These are phyloP conservation scores for Carposina sasakii DNA, from an alignment of 1,140 invertebrate genomes.

Conservation along the genomic window DNA sequence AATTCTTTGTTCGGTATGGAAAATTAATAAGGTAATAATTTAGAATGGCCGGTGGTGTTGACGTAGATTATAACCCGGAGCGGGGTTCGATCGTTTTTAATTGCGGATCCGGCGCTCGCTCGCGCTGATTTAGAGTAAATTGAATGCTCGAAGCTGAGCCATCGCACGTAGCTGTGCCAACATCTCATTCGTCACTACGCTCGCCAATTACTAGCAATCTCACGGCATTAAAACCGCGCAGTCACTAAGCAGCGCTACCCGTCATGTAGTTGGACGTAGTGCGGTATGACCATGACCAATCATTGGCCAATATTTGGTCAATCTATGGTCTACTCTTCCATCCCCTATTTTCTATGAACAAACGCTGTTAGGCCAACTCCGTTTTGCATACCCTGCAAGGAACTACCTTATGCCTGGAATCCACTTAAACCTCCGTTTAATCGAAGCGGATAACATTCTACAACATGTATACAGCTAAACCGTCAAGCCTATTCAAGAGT, in stretches of 20 bases:
- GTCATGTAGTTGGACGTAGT: too few species aligned
- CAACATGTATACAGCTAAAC: background rate
- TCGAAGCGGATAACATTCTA: background rate
- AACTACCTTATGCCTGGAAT: slow-evolving; percentile 29
- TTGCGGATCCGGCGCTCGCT: slow-evolving; percentile 34
- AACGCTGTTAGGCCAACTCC: too few species aligned
- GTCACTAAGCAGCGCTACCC: slow-evolving; percentile 28
- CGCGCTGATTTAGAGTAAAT: slow-evolving; percentile 52
- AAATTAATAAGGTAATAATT: too few species aligned
- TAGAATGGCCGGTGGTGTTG: slow-evolving; percentile 32
- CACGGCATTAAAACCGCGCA: slow-evolving; percentile 26
- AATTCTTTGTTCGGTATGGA: too few species aligned
- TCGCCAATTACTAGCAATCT: slow-evolving; percentile 31
- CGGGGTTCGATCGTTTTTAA: slow-evolving; percentile 44
- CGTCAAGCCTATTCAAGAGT: background rate
- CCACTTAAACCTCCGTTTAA: background rate
- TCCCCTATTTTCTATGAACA: too few species aligned
- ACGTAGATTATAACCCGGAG: slow-evolving; percentile 41
- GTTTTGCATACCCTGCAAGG: slow-evolving; percentile 25
- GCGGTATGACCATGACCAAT: too few species aligned
- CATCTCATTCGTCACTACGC: slow-evolving; percentile 37
- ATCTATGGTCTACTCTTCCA: too few species aligned
- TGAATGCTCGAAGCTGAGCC: slow-evolving; percentile 48
- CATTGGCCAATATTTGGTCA: too few species aligned
- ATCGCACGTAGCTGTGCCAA: slow-evolving; percentile 25